A percentile compares a stretch with the other conserved stretches of the same genome.
Evolutionary conservation across 2,113 vertebrate species (phyloP).

Genomic region (sheep (Ovis aries)): ARS-UI_Ramb_v3.0 NC_056054.1:65148001-65148500

Average conservation of each 20-base stretch:
- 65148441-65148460: neutral
- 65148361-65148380: neutral
- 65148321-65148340: neutral
- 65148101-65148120: neutral
- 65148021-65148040: neutral
- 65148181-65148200: neutral
- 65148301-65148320: neutral
- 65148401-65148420: neutral
- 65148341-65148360: neutral
- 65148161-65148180: neutral
- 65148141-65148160: neutral
- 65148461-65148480: neutral
- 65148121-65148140: neutral
- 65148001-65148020: neutral
- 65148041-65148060: neutral
- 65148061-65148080: neutral
- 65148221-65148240: neutral
- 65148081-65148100: neutral
- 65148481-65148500: neutral
- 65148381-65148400: neutral
- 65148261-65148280: neutral
- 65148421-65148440: neutral
- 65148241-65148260: neutral
- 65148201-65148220: neutral
- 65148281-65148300: neutral